Evolutionary conservation across 92 coral and sea anemone genomes (phyloP).

Genomic region (Epizoanthus scotinus): DNA sequence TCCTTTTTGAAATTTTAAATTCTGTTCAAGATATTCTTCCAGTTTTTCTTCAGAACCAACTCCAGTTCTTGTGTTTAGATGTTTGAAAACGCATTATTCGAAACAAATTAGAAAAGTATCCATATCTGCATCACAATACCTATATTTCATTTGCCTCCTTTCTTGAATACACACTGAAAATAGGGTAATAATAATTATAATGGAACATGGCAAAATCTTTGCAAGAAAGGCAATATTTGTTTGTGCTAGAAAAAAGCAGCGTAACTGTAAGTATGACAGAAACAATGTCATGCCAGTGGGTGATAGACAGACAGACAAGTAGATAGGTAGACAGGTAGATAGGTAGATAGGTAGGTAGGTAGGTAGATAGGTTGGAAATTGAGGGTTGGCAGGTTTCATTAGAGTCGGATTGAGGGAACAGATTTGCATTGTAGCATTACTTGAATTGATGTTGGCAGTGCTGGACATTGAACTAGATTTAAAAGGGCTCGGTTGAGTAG

Average conservation of each 20-base stretch:
- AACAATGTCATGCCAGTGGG: background rate
- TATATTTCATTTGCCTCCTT: background rate
- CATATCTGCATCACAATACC: background rate
- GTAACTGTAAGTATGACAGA: background rate
- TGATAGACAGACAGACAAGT: too few relatives aligned
- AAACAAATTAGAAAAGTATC: background rate
- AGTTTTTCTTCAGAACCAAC: conserved; percentile 26
- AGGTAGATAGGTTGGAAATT: background rate
- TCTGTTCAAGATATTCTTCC: conserved; percentile 30
- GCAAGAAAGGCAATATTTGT: background rate
- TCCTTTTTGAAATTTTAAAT: conserved; percentile 27
- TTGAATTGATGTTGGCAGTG: background rate
- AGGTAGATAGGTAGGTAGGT: too few relatives aligned
- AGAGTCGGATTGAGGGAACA: background rate
- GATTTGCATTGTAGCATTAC: background rate
- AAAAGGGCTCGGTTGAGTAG: background rate
- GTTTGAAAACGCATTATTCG: conserved; percentile 36
- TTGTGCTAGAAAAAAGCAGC: background rate
- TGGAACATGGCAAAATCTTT: background rate
- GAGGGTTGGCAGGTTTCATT: background rate
- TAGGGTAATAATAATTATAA: background rate
- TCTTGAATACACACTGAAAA: background rate
- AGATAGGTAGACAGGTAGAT: too few relatives aligned
- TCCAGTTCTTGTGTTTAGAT: conserved; percentile 21
- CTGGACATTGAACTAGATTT: background rate